A percentile compares a stretch with the other conserved stretches of the same genome.
phyloP scores from a whole-genome alignment of 2,113 vertebrate genomes.

The Eurystomus gularis region DNA sequence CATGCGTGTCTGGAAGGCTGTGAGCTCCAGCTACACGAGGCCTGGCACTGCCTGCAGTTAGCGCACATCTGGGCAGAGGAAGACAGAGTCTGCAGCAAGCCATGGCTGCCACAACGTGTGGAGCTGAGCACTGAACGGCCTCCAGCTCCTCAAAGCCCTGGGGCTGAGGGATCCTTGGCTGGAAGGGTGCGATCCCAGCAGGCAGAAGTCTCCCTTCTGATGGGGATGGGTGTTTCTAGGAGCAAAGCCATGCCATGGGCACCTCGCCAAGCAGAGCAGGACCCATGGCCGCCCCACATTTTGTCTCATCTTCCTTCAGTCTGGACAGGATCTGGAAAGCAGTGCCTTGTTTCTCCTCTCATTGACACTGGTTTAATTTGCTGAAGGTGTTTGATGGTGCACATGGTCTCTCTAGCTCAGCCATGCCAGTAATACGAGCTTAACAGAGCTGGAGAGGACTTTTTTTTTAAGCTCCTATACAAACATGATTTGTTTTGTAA shows the following conservation, averaged over 20 bases:
- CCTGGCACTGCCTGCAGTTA: not conserved
- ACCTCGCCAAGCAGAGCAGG: not conserved
- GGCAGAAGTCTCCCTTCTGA: not conserved
- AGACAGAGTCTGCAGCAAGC: not conserved
- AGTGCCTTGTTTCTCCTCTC: not conserved
- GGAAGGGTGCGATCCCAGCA: not conserved
- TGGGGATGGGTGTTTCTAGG: not conserved
- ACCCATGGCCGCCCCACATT: rapidly evolving
- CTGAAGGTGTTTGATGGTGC: not conserved
- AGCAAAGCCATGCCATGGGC: rapidly evolving
- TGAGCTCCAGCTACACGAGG: not conserved
- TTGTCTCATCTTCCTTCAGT: not conserved
- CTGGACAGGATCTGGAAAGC: not conserved
- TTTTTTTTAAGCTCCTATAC: constrained; percentile 27
- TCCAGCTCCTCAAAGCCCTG: rapidly evolving
- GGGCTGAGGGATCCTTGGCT: not conserved
- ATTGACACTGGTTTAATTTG: not conserved
- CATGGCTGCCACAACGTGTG: not conserved
- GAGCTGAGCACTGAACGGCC: not conserved
- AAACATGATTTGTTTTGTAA: constrained; percentile 69
- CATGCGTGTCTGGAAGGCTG: not conserved
- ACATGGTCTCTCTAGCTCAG: not conserved
- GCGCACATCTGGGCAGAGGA: not conserved
- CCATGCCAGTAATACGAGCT: not conserved
- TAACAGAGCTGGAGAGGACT: constrained; percentile 24